Conservation (phyloP, 2,797 vertebrate genomes). For the Notoglanidium macrostoma region DNA sequence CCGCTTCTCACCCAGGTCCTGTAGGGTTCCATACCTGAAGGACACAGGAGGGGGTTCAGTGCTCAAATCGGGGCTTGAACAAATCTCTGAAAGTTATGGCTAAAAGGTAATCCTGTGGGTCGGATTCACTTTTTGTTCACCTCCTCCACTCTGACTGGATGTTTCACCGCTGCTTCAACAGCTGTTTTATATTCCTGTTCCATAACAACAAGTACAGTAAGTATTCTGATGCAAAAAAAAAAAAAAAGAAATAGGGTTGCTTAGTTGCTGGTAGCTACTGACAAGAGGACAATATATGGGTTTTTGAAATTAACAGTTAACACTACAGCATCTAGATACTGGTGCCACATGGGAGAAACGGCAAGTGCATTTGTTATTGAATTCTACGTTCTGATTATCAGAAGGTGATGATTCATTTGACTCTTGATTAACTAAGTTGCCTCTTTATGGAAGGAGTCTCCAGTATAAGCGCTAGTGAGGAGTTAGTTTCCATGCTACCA, state of each 20-base stretch:
- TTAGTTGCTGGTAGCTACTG: neutral
- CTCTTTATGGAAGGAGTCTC: neutral
- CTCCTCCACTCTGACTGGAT: neutral
- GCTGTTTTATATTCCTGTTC: neutral
- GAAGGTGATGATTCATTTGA: neutral
- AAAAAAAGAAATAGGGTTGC: neutral
- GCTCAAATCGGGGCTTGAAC: neutral
- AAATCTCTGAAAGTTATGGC: neutral
- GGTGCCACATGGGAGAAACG: neutral
- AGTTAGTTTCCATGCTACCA: neutral
- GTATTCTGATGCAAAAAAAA: neutral
- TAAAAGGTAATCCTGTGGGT: conserved; percentile 9
- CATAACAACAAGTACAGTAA: neutral
- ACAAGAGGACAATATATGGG: neutral
- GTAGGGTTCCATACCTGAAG: conserved; percentile 87
- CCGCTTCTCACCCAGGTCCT: conserved; percentile 92
- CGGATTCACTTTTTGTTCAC: neutral
- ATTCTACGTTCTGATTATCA: neutral
- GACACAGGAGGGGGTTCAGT: neutral
- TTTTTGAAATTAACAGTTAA: neutral
- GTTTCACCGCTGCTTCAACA: neutral
- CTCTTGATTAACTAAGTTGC: too few species aligned
- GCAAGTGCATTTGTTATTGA: neutral
- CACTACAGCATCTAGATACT: neutral
- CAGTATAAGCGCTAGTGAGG: neutral